Evolutionary conservation across 2,113 vertebrate species (phyloP), one percentile per base, ranked within the genome.

Genomic region (Scomber scombrus): DNA sequence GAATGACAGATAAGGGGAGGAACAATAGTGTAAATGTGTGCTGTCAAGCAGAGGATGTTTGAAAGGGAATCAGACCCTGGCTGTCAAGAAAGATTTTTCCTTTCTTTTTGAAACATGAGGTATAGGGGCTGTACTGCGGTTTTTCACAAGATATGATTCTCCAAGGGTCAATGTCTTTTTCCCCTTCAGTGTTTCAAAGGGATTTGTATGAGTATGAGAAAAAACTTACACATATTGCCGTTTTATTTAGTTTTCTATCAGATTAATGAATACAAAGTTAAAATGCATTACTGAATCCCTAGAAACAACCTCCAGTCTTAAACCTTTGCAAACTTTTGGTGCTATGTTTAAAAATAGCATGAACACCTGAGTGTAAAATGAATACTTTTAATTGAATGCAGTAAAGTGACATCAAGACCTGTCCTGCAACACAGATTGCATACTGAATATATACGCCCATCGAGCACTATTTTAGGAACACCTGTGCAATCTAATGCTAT

Each of bases 1-100:
- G 11, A 87, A 82, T 82, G 84, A 83, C 79, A 90, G 85, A 90
- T 88, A 85, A 84, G 81, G 57, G 47, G 34, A 76, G 74, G 84
- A 86, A 89, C 90, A 91, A 89, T 82, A 56, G 63, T 60, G 46
- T 82, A 77, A 26, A 84, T 84, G 75, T 82, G 80, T 52, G 81
- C 82, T 77, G 74, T 84, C 73, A 83, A 85, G 73, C 67, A 63
- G 75, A 77, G 47, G 66, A 76, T 65, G 79, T 87, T 83, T 88
- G 82, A 88, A 87, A 90, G 77, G 61, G 78, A 87, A 85, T 92
- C 81, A 84, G 70, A 78, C 63, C 50, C 49, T 56, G 52, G 46
- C 73, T 86, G 79, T 85, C 80, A 81, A 70, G 72, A 75, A 63
- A 83, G 57, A 55, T 69, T 87, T 78, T 76, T 45, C 29, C 60